Base-by-base conservation (phyloP, 2,888 invertebrate genomes). In the Lysandra bellargus region DNA sequence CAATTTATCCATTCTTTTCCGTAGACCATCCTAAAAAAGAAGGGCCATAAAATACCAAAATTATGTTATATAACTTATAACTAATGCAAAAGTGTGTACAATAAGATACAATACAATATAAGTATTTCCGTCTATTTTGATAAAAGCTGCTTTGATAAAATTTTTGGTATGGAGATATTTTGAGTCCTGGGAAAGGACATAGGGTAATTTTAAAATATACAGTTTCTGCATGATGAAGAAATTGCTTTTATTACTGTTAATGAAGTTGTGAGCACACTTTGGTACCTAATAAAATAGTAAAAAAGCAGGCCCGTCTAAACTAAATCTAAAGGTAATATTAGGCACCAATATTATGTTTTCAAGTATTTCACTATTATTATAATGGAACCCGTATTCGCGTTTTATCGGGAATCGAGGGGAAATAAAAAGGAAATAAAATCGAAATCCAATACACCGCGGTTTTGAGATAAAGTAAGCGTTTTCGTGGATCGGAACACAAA, bases 1-100 rank as follows among this genome's bases (percentile, higher is more conserved):
- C 85, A 99, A 94, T 89, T 98, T 98, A 86, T 99, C 98, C 98
- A 99, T 98, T 83, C 98, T 96, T 84, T 98, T 95, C 85, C 98
- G 96, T 30, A 98, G 94, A 4, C 98, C 98, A 87, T 98, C 98
- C 97, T 98, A 80, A 77, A 40, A 79, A 79, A 72, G 33, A 78
- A 61, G 57, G 17, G 37, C 61, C 40, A 80, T n/a, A n/a, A 44
- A 60, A 30, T 57, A 53, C 1, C 4, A 44, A 53, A 57, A 57
- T 4, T 17, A 17, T 17, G 17, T 57, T 57, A 17, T 33, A 17
- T 7, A 1, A 37, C 9, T 44, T 9, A 5, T 44, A 9, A 44
- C 9, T 44, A 44, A 44, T 9, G 49, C 40, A 1, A 2, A 49
- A 12, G 1, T 12, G 49, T 49, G 9, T 0, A 23, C 23, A 23